Percentiles rank a stretch among this genome's conserved stretches.
phyloP scores from a whole-genome alignment of 2,797 vertebrate genomes.

The Xiphophorus birchmanni region DNA sequence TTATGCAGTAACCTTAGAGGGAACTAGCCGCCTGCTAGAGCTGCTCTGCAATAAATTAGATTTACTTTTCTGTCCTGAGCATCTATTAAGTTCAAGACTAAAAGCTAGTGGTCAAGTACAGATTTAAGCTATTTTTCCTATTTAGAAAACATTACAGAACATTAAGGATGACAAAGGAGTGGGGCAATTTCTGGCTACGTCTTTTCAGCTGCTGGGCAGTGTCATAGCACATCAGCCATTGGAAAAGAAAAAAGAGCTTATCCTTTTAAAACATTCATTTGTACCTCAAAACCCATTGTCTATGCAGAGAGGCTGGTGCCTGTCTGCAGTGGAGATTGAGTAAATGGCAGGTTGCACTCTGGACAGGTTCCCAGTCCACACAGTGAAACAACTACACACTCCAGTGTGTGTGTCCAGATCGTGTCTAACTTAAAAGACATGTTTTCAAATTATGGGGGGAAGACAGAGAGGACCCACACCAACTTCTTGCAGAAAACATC shows the following conservation, averaged over 20 bases:
- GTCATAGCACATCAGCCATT: not conserved
- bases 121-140: not conserved
- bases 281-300: not conserved
- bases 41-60: not conserved
- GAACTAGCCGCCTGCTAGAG: not conserved
- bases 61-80: not conserved
- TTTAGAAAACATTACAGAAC: not conserved
- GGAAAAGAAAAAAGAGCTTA: not conserved
- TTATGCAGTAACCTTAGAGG: not conserved
- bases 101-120: not conserved
- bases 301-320: not conserved
- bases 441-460: too few relatives aligned
- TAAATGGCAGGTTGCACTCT: too few relatives aligned
- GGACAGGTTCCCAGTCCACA: too few relatives aligned
- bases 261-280: not conserved
- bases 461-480: too few relatives aligned
- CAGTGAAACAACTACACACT: too few relatives aligned
- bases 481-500: too few relatives aligned
- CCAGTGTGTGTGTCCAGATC: too few relatives aligned
- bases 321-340: too few relatives aligned
- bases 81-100: slow-evolving; percentile 8
- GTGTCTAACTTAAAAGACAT: too few relatives aligned
- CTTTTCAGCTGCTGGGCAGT: not conserved
- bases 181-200: not conserved
- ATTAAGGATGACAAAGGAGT: not conserved